phyloP scores from a whole-genome alignment of 2,888 invertebrate species.

The Coelinius sp. region DNA sequence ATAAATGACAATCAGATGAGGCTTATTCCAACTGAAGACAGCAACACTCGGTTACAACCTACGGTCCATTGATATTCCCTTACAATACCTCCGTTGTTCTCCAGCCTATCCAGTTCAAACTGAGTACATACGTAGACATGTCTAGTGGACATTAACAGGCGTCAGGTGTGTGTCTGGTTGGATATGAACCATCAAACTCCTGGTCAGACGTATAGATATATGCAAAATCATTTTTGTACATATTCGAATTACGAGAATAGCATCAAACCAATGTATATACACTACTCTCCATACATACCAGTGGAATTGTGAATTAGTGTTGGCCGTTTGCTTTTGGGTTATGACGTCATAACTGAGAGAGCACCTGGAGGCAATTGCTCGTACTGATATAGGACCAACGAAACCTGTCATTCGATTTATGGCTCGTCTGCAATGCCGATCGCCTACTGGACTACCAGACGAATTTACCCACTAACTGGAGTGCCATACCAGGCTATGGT shows the following conservation, averaged over 20 bases:
- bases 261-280: conserved; percentile 19
- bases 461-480: conserved; percentile 37
- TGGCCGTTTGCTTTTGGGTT: conserved; percentile 60
- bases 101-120: neutral
- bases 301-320: conserved; percentile 59
- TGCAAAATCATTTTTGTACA: conserved; percentile 25
- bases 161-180: conserved; percentile 56
- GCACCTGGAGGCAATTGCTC: conserved; percentile 64
- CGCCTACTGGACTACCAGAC: conserved; percentile 44
- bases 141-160: conserved; percentile 59
- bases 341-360: conserved; percentile 63
- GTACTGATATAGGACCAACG: conserved; percentile 46
- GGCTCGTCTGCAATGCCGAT: conserved; percentile 46
- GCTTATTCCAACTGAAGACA: conserved; percentile 2
- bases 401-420: conserved; percentile 62
- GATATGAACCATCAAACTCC: conserved; percentile 55
- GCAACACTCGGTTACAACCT: neutral
- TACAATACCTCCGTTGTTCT: neutral
- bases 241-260: conserved; percentile 31
- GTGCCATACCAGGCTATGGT: neutral
- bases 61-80: neutral
- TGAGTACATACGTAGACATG: conserved; percentile 51
- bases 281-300: neutral
- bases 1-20: neutral
- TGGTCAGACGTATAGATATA: conserved; percentile 11